Evolutionary conservation across 2,113 vertebrate species (phyloP).

Genomic region (Calcarius ornatus): DNA sequence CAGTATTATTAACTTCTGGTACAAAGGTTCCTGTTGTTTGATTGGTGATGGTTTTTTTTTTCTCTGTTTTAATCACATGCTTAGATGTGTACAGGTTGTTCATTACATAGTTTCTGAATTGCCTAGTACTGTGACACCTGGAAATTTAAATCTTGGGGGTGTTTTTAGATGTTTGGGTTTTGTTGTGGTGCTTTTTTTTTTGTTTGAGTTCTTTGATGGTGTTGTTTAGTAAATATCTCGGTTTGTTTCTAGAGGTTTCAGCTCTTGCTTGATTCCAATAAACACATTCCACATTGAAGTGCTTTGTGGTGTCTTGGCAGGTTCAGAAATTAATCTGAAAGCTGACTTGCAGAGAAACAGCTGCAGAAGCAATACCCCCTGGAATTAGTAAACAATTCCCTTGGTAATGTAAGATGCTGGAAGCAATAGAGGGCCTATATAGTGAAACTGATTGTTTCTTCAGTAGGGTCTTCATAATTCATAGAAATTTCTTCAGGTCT

Average conservation of each 20-base stretch:
- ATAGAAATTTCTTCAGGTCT: constrained; percentile 73
- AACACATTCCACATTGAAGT: not conserved
- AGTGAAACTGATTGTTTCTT: constrained; percentile 76
- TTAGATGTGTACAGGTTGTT: not conserved
- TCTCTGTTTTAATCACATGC: not conserved
- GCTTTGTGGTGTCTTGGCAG: not conserved
- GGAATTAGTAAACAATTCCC: not conserved
- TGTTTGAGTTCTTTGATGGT: not conserved
- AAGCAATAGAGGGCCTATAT: constrained; percentile 58
- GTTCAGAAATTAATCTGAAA: not conserved
- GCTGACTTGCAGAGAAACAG: not conserved
- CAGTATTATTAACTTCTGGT: not conserved
- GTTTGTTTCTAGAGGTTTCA: not conserved
- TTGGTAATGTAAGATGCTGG: not conserved
- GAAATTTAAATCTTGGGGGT: not conserved
- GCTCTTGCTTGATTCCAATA: not conserved
- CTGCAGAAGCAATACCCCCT: not conserved
- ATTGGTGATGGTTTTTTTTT: not conserved
- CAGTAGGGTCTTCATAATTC: constrained; percentile 58
- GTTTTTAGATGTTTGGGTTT: not conserved
- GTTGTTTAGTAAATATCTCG: not conserved
- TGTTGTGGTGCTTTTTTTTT: not conserved
- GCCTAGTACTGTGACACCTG: not conserved
- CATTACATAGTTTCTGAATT: not conserved
- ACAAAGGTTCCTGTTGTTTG: not conserved